These are phyloP conservation scores for Macrobrachium rosenbergii DNA, from an alignment of 1,140 invertebrate genomes.

Conservation along the genomic window DNA sequence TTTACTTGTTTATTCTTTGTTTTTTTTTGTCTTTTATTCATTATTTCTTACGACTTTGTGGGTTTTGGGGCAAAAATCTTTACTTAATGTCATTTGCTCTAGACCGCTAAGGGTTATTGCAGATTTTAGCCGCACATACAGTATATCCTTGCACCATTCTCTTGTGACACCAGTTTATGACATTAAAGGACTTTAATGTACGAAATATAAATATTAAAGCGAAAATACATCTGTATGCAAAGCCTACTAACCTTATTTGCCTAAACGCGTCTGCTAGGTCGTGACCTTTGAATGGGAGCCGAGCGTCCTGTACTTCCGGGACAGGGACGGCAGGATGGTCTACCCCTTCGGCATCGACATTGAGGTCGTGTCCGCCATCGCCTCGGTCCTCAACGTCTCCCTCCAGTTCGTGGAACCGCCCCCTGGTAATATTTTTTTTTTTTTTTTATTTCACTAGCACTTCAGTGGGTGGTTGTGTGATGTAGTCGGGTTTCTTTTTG, in stretches of 20 bases:
- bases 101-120: no score
- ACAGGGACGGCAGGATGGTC: not conserved
- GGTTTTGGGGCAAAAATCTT: no score
- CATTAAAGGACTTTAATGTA: no score
- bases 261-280: constrained; percentile 11
- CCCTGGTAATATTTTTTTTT: constrained; percentile 1
- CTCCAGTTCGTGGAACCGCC: constrained; percentile 53
- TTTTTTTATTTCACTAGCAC: not conserved
- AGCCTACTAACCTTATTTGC: no score
- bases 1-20: no score
- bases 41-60: no score
- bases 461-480: not conserved
- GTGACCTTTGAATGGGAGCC: constrained; percentile 54
- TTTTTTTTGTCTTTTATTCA: no score
- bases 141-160: no score
- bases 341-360: constrained; percentile 61
- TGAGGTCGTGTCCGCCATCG: constrained; percentile 53
- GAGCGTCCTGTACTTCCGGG: constrained; percentile 44
- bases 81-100: no score
- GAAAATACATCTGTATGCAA: not conserved
- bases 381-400: constrained; percentile 49
- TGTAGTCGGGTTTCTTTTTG: not conserved
- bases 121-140: no score
- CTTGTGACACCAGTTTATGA: no score
- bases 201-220: no score